Base-by-base conservation (phyloP, 2,888 invertebrate genomes). In the Agrotis puta region DNA sequence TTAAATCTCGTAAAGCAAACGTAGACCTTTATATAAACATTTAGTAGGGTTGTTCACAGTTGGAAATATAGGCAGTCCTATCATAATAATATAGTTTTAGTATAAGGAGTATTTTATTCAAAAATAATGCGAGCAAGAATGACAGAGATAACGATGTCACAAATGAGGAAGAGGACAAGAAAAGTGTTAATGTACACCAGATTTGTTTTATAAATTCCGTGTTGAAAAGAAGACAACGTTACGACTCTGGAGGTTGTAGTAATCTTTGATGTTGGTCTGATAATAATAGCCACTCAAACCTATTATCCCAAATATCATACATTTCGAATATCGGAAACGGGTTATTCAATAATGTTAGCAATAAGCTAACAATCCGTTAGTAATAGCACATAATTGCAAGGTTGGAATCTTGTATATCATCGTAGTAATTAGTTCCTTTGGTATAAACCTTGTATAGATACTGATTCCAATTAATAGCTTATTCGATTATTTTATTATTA, bases 1-100 rank as follows among this genome's bases (percentile, higher is more conserved):
- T 89, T 87, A 74, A 86, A 88, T 88, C 87, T 84, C 82, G 79
- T 85, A 84, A 83, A 77, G 76, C 82, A 88, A 89, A 89, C 86
- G 89, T 83, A 81, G 84, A 81, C 80, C 71, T 77, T 64, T 70
- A 57, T 70, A 62, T 67, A 80, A 85, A 87, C 84, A 83, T 68
- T 58, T 75, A 63, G 58, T 47, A 70, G 59, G 70, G 67, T 63
- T 56, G 74, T 79, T 79, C 61, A 54, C 62, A 45, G 68, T 71
- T 72, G 56, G 66, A 58, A 80, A 74, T 78, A 79, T 77, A 78
- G 69, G 24, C 61, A 64, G 73, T 68, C 84, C 77, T 82, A 79
- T 79, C 78, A 88, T 77, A 83, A 86, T 84, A 72, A 65, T 68
- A 84, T 64, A 62, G 67, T 74, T 70, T 48, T 39, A 57, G 63